Conservation (phyloP, 2,888 invertebrate genomes). For the Meteorus colon region DNA sequence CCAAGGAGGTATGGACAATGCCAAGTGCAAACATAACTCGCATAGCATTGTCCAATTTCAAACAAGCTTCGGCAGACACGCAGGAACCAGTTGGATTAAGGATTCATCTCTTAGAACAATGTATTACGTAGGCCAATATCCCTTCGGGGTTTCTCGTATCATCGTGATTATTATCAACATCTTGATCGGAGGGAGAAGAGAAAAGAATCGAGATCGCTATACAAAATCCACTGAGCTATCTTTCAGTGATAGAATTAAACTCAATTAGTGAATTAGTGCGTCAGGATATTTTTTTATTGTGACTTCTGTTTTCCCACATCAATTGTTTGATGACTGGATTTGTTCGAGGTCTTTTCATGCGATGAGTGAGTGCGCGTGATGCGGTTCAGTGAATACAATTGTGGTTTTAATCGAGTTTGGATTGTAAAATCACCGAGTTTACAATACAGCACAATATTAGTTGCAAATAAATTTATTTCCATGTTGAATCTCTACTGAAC, state of each 20-base stretch:
- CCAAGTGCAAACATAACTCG: conserved; percentile 58
- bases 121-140: not conserved
- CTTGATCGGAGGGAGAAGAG: not conserved
- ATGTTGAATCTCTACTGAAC: not conserved
- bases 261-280: not conserved
- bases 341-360: not conserved
- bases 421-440: conserved; percentile 17
- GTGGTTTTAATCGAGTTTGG: conserved; percentile 4
- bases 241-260: not conserved
- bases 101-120: conserved; percentile 19
- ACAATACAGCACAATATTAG: not conserved
- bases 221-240: not conserved
- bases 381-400: conserved; percentile 6
- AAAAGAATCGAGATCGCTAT: not conserved
- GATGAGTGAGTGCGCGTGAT: not conserved
- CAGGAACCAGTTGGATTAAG: conserved; percentile 22
- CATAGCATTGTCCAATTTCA: conserved; percentile 60
- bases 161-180: not conserved
- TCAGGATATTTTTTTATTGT: not conserved
- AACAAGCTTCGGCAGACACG: conserved; percentile 28
- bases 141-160: not conserved
- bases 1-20: conserved; percentile 52
- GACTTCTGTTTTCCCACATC: not conserved
- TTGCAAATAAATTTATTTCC: not conserved
- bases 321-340: not conserved